phyloP scores from a whole-genome alignment of 2,113 vertebrate species.

The Nematolebias whitei region DNA sequence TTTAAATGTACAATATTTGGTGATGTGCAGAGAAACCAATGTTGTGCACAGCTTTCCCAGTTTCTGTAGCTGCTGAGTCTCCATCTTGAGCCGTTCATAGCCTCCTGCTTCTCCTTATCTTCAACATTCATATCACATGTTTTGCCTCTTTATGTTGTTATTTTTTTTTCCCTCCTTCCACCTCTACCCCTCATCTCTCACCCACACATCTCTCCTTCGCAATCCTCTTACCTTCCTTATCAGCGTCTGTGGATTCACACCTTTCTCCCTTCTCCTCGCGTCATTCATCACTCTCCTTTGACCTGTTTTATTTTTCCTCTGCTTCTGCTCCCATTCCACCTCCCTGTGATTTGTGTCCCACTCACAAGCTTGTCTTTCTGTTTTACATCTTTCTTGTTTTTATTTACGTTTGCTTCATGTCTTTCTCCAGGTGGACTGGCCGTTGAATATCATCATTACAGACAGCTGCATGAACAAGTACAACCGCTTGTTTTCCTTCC shows the following conservation, averaged over 20 bases:
- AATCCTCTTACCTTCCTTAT: conserved; percentile 54
- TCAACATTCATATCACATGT: conserved; percentile 2
- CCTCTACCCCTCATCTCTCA: conserved; percentile 3
- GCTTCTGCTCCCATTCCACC: background rate
- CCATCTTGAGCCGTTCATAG: background rate
- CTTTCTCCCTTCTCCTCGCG: conserved; percentile 12
- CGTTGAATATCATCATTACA: conserved; percentile 95
- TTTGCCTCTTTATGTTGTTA: conserved; percentile 7
- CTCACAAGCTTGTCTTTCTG: background rate
- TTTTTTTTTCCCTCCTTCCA: background rate
- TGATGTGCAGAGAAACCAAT: conserved; percentile 28
- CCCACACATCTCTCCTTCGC: conserved; percentile 20
- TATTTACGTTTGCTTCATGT: background rate
- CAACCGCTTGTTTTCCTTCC: conserved; percentile 96
- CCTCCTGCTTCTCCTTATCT: conserved; percentile 3
- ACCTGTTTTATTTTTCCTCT: conserved; percentile 30
- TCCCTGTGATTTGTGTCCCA: conserved; percentile 25
- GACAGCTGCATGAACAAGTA: conserved; percentile 97
- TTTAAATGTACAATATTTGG: too few species aligned
- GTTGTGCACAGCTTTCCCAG: too few species aligned
- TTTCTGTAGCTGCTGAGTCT: conserved; percentile 21
- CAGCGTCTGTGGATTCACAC: conserved; percentile 46
- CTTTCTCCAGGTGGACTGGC: conserved; percentile 91
- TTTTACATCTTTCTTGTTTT: background rate
- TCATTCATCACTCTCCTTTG: conserved; percentile 37